Evolutionary conservation across 35 echinoderm and acorn worm genomes (phyloP).

Genomic region (Eucidaris tribuloides): DNA sequence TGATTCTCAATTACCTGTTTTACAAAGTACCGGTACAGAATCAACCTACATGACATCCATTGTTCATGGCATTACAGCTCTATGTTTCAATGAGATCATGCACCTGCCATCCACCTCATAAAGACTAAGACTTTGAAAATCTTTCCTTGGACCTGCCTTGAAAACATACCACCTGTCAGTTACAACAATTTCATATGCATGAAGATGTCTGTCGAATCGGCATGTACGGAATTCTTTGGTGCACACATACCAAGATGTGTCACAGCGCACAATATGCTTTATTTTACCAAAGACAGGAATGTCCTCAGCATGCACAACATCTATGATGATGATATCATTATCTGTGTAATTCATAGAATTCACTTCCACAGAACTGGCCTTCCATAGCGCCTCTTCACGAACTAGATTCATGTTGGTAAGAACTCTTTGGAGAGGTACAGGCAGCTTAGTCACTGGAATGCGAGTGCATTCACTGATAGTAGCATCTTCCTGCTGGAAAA

Average conservation of each 20-base stretch:
- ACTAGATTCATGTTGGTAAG: no score
- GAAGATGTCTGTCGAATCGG: background rate
- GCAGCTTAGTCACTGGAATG: no score
- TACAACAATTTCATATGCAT: background rate
- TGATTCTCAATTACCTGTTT: no score
- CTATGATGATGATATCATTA: background rate
- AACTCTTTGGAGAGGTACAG: no score
- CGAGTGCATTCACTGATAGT: no score
- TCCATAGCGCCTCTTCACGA: no score
- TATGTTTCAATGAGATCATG: background rate
- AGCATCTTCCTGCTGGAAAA: background rate
- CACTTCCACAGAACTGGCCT: background rate
- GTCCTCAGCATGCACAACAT: background rate
- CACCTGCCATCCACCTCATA: background rate
- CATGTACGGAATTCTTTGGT: background rate
- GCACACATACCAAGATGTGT: background rate
- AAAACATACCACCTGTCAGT: background rate
- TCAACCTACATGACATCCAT: no score
- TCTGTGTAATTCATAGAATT: background rate
- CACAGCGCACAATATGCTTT: background rate
- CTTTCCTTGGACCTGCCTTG: background rate
- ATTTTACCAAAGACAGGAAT: constrained; percentile 4
- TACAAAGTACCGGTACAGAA: no score
- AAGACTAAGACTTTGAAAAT: background rate
- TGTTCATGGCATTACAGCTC: no score